Base-by-base conservation (phyloP, 2,888 invertebrate species). In the Sipha maydis region DNA sequence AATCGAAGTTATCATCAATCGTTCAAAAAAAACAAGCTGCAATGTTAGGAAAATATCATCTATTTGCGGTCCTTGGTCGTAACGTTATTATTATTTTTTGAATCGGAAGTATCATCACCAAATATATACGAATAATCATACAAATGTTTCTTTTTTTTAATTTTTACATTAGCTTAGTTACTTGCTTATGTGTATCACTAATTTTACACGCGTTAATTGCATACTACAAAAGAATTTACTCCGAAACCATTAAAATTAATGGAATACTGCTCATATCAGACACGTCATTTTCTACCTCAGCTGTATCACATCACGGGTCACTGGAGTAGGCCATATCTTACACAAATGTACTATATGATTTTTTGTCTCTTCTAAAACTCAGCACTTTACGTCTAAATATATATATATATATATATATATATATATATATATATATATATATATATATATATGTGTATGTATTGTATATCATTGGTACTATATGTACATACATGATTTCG, bases 121-220 rank as follows among this genome's bases (percentile, higher is more conserved):
- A 61, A 25, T 79, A 34, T 28, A 56, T 61, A 56, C n/a, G 61
- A 67, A 80, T 80, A 67, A 61, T 80, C 38, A 14, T 1, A 56
- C 61, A 71, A 31, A 71, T 7, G 71, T 73, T 73, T 83, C 71
- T 56, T 83, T 83, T 83, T 83, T 83, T 83, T 75, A 83, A 61
- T 80, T 38, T 67, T n/a, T 56, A 56, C 19, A n/a, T n/a, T n/a
- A n/a, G n/a, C n/a, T 71, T 83, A 9, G 19, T 21, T 83, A 48
- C 31, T 83, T 2, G 25, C 75, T 83, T 17, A 56, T 75, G 56
- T 75, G 73, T 83, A 56, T 56, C 83, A 38, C 56, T 83, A 75
- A 75, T 75, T 75, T 48, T 83, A 5, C 48, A 21, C n/a, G 31
- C 28, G 5, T 28, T 31, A 48, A 61, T 61, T 25, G 61, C 34